Evolutionary conservation across 2,797 vertebrate genomes (phyloP), one percentile per base, ranked within the genome.

Genomic region (Chromis chromis): DNA sequence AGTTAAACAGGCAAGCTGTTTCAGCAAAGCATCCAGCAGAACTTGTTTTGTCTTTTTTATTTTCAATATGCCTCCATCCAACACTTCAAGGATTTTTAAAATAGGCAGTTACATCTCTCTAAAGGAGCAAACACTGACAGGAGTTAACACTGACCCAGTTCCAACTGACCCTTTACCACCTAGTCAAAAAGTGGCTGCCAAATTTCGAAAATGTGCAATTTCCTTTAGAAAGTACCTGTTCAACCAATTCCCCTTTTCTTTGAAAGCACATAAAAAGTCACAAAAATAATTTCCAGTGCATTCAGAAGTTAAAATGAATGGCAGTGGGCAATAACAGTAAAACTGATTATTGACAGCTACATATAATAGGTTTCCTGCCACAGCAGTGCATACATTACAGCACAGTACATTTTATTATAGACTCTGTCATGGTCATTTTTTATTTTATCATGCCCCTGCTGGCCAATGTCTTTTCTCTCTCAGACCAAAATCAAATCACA

Each of bases 161-260:
- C 10, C 6, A 54, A 54, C 16, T 19, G 22, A 44, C 24, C 16
- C 9, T 24, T 63, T 24, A 3, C 8, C 19, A 33, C 0, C 16
- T 40, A 52, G 16, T 50, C 64, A 53, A 2, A 21, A 63, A 10
- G 22, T 33, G 33, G 9, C 4, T 13, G n/a, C 52, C 17, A 58
- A n/a, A 22, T 40, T 52, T 16, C 25, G 17, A 72, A 78, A 68
- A 69, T 54, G 40, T 42, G 13, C 5, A 42, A 42, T 17, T 42
- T 42, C 16, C 13, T 56, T 31, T 39, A 25, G 24, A 54, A 63
- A 42, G 33, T 25, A 39, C 25, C 14, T 9, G 11, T 24, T 25
- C 8, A 50, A 17, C 56, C 1, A 14, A 53, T 63, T 42, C 5
- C 13, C 40, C 40, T 17, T 42, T 42, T 16, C 40, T 42, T 42